phyloP scores from a whole-genome alignment of 2,888 invertebrate species.

The Epiblema foenella region DNA sequence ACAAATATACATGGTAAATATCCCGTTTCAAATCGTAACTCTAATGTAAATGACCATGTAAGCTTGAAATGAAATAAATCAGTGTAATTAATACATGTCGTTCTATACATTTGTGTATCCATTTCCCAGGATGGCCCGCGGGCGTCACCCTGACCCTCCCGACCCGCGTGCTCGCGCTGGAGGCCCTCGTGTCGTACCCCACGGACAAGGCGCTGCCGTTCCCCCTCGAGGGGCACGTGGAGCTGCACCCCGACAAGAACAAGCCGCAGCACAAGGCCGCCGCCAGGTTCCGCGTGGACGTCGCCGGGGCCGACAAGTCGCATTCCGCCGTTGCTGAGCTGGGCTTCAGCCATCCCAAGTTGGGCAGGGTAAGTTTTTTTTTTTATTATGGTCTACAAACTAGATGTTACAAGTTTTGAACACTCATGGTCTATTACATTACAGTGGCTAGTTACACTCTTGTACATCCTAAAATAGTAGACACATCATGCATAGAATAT shows the following conservation, averaged over 20 bases:
- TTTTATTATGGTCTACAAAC: too few relatives aligned
- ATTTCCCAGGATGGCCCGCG: conserved; percentile 64
- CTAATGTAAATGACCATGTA: too few relatives aligned
- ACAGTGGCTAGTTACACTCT: too few relatives aligned
- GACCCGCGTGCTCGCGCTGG: conserved; percentile 87
- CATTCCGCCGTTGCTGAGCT: conserved; percentile 83
- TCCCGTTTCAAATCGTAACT: too few relatives aligned
- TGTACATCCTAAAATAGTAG: too few relatives aligned
- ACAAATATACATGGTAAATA: too few relatives aligned
- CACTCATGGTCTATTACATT: too few relatives aligned
- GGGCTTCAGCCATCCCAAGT: conserved; percentile 88
- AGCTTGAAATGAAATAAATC: too few relatives aligned
- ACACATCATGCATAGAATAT: too few relatives aligned
- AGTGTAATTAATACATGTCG: too few relatives aligned
- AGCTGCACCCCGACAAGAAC: conserved; percentile 89
- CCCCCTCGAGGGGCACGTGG: conserved; percentile 86
- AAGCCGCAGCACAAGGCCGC: conserved; percentile 89
- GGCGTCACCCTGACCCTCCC: conserved; percentile 88
- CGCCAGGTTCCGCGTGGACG: conserved; percentile 81
- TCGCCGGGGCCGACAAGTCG: conserved; percentile 76
- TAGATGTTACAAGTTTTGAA: too few relatives aligned
- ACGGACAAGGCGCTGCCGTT: conserved; percentile 78
- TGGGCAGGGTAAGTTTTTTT: conserved; percentile 85
- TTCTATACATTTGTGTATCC: background rate
- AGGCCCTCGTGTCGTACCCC: conserved; percentile 82